Base-by-base conservation (phyloP, 2,888 invertebrate genomes). In the Drosophila seclusa region DNA sequence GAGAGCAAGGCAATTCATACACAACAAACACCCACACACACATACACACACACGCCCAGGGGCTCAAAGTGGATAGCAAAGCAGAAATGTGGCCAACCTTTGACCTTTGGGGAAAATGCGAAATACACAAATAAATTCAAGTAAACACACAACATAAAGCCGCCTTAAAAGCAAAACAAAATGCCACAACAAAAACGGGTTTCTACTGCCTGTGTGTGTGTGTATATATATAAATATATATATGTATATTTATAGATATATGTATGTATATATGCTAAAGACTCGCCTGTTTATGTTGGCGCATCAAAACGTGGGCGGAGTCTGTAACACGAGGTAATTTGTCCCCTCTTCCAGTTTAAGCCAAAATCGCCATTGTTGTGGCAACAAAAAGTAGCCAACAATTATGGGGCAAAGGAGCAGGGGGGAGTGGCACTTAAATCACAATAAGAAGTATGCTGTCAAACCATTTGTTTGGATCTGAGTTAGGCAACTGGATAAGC, bases 51-150 rank as follows among this genome's bases (percentile, higher is more conserved):
- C 11, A 48, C 42, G 76, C 31, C 34, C 34, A 32, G 61, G 52
- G 59, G 59, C 49, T 53, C 24, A 61, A 59, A 70, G 54, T 61
- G 68, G 66, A 72, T 65, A 53, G 55, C 65, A 63, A 66, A 59
- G 61, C 65, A 57, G 62, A 64, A 83, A 66, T 81, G 73, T 76
- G 73, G 73, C 59, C 67, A 85, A 77, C 85, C 84, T 88, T 83
- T 85, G 87, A 87, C 85, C 85, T 85, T 84, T 76, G 68, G 66
- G 68, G 71, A 73, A 79, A 86, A 83, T 68, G 85, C 73, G 87
- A 88, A 85, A 88, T 82, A 89, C 83, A 83, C 86, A 86, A 86
- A 86, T 87, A 87, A 89, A 82, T 87, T 84, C 78, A 84, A 74
- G 79, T 75, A 76, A 76, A 75, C 80, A 82, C 63, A 78, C 63